Base-by-base conservation (phyloP, 2,888 invertebrate species). In the Lepas anatifera region DNA sequence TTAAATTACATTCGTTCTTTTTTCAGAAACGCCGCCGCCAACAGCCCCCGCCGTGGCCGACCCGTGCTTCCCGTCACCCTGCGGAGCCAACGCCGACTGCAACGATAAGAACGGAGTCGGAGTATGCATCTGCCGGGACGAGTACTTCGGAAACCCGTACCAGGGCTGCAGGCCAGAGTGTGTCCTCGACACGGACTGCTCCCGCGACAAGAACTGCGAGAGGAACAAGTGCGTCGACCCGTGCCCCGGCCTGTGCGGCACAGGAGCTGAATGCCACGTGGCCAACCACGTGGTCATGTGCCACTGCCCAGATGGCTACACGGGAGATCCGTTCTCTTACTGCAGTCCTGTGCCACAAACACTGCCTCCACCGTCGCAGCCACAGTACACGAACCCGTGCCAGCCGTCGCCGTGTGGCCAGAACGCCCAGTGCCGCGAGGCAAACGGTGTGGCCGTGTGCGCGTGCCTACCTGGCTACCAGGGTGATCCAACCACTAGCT, bases 351-450 rank as follows among this genome's bases (percentile, higher is more conserved):
- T 27, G 22, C 25, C 63, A 72, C 22, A 50, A 50, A 41, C 70
- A 71, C 13, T 76, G n/a, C n/a, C n/a, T 76, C 70, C 69, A 73
- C 48, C 85, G 84, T 75, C 87, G 86, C 74, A 89, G 87, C 80
- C 90, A 90, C 78, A 81, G 84, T 76, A 87, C 90, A 82, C 84
- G 46, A 72, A 72, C 76, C 89, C 89, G 25, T 92, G 92, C 76
- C 82, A 85, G 75, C 90, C 90, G 68, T 88, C 89, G 39, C 91
- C 91, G 22, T 92, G 92, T 76, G 92, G 92, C 70, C 88, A 89
- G 77, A 93, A 92, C 77, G 87, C 93, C 0, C 86, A 86, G 69
- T 94, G 94, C 78, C 84, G 92, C 81, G 84, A 87, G 68, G 85
- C 90, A 32, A 84, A 86, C 58, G 89, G 67, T n/a, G n/a, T 27